phyloP scores from a whole-genome alignment of 2,888 invertebrate genomes.

The Drosophila fungiperda region DNA sequence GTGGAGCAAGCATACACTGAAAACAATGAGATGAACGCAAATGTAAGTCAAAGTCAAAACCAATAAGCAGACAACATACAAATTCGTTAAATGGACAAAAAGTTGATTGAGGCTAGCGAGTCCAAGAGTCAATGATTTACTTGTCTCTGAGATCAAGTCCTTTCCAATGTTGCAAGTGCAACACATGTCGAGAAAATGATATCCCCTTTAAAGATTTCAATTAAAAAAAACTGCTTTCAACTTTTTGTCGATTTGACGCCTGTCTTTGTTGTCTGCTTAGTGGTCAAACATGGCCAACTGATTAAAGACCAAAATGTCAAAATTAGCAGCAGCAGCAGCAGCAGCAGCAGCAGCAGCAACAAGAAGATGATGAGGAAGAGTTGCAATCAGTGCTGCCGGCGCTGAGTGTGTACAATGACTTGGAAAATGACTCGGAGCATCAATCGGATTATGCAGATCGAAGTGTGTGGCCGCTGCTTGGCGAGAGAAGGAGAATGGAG shows the following conservation, averaged over 20 bases:
- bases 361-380: constrained; percentile 18
- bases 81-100: too few species aligned
- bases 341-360: constrained; percentile 15
- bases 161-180: too few species aligned
- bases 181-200: too few species aligned
- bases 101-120: too few species aligned
- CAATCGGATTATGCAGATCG: constrained; percentile 47
- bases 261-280: too few species aligned
- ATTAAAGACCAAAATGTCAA: constrained; percentile 1
- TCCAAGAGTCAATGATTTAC: too few species aligned
- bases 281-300: constrained; percentile 4
- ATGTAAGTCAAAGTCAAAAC: constrained; percentile 26
- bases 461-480: constrained; percentile 43
- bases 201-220: too few species aligned
- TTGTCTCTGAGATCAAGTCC: too few species aligned
- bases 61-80: background rate
- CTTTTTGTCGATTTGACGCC: too few species aligned
- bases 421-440: constrained; percentile 35
- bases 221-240: too few species aligned
- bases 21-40: constrained; percentile 21
- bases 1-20: constrained; percentile 26
- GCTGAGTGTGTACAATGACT: constrained; percentile 29
- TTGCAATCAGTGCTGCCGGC: constrained; percentile 21
- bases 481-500: constrained; percentile 22
- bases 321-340: constrained; percentile 18